Evolutionary conservation across 2,797 vertebrate genomes (phyloP).

Genomic region (Melanotaenia pygmaea): DNA sequence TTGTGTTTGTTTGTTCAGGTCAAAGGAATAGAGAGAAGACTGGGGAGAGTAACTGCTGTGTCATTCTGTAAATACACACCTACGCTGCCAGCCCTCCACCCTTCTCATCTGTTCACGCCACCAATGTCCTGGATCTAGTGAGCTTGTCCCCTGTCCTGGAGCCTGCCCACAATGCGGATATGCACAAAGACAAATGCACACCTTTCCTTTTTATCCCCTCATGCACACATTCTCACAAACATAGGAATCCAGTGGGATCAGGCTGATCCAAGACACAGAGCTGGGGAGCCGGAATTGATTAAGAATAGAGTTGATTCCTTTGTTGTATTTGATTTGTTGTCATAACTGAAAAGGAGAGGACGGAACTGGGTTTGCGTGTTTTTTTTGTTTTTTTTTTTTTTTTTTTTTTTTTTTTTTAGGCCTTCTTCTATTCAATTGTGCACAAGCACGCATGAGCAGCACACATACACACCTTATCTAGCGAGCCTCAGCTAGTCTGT

Average conservation of each 20-base stretch:
- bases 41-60: constrained; percentile 98
- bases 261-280: constrained; percentile 47
- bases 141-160: constrained; percentile 66
- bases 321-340: constrained; percentile 70
- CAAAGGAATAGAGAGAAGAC: constrained; percentile 99
- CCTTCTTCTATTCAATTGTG: constrained; percentile 50
- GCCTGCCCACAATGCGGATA: constrained; percentile 74
- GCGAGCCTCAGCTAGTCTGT: constrained; percentile 32
- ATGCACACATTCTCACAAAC: constrained; percentile 11
- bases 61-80: constrained; percentile 91
- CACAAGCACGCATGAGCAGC: constrained; percentile 18
- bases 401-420: constrained; percentile 54
- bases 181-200: constrained; percentile 41
- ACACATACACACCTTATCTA: constrained; percentile 8
- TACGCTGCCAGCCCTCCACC: constrained; percentile 68
- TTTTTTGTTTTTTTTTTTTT: constrained; percentile 26
- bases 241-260: constrained; percentile 43
- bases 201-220: background rate
- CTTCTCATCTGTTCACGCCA: constrained; percentile 49
- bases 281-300: constrained; percentile 64
- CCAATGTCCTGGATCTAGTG: constrained; percentile 59
- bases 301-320: constrained; percentile 66
- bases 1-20: constrained; percentile 81
- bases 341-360: constrained; percentile 57
- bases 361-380: constrained; percentile 68